Percentiles rank a stretch among this genome's conserved stretches.
phyloP scores from a whole-genome alignment of 2,888 invertebrate species.

The Cabera pusaria region DNA sequence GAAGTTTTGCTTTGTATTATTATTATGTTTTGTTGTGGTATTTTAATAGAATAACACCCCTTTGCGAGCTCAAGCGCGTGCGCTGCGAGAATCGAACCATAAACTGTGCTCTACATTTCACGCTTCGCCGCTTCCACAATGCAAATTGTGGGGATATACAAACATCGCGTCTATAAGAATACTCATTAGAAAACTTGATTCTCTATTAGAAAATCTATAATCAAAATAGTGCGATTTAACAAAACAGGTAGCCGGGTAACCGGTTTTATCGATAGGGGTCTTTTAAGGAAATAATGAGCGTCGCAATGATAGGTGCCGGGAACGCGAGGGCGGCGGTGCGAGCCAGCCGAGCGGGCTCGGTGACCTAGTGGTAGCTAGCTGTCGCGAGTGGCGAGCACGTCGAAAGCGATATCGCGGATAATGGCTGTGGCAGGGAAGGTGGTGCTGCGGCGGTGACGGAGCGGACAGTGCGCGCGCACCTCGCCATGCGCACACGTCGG shows the following conservation, averaged over 20 bases:
- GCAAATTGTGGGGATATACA: conserved; percentile 25
- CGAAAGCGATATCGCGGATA: conserved; percentile 73
- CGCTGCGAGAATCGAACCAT: conserved; percentile 49
- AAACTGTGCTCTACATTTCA: conserved; percentile 61
- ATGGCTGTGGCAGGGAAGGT: conserved; percentile 71
- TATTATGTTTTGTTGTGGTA: conserved; percentile 15
- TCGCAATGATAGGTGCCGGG: conserved; percentile 4
- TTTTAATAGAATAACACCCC: conserved; percentile 34
- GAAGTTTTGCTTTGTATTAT: conserved; percentile 2
- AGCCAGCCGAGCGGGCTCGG: conserved; percentile 41
- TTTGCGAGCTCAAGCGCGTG: conserved; percentile 31
- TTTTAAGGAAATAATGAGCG: too few relatives aligned
- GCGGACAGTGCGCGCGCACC: conserved; percentile 78
- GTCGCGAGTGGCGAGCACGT: conserved; percentile 52
- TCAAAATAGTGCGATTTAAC: conserved; percentile 5
- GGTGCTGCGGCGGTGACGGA: conserved; percentile 40
- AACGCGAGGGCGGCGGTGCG: conserved; percentile 8
- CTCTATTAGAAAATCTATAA: conserved; percentile 12
- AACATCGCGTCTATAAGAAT: conserved; percentile 12
- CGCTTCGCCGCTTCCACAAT: conserved; percentile 37
- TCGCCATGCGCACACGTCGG: conserved; percentile 80
- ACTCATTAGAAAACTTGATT: conserved; percentile 8
- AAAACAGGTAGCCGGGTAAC: conserved; percentile 6
- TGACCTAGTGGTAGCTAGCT: conserved; percentile 70
- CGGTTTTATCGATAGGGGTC: too few relatives aligned